Base-by-base conservation (phyloP, 2,888 invertebrate genomes). In the Acrobasis consociella region DNA sequence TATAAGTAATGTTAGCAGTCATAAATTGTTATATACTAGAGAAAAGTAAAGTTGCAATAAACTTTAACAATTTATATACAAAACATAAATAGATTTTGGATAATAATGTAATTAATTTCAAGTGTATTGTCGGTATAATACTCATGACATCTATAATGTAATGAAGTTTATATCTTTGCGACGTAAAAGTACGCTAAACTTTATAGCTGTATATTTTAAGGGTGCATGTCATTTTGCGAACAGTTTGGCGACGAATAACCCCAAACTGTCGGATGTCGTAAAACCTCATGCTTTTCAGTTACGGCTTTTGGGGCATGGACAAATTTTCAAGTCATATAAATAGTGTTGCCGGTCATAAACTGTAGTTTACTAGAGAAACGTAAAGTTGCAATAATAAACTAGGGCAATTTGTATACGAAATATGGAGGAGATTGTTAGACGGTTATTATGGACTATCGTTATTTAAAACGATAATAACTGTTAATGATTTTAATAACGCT, bases 261-360 rank as follows among this genome's bases (percentile, higher is more conserved):
- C 60, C 69, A 68, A 70, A 77, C 78, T 78, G 82, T 78, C 75
- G 76, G 69, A 70, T 66, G 73, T 83, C 85, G 77, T 87, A 85
- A 87, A 87, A 76, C 72, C 73, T 74, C 68, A 72, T 73, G 71
- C 74, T 81, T 79, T 81, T 77, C 78, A 78, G 77, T 83, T 82
- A 82, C 80, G 67, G 78, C 77, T 74, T 72, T 67, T 69, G 79
- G 72, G 80, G 76, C 77, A 80, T 80, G 80, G 81, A 83, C 83
- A 84, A 84, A 83, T 84, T 86, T 78, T 77, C 77, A 69, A 77
- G 73, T 78, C 76, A 76, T 80, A 80, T 78, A 78, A 80, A 77
- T 76, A 75, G 77, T 78, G 81, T 77, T 73, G 77, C 79, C 78
- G 76, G 71, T 81, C 82, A 76, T 87, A 88, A 86, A 86, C 69